Evolutionary conservation across 1,140 invertebrate species (phyloP).

Genomic region (Bicyclus anynana): DNA sequence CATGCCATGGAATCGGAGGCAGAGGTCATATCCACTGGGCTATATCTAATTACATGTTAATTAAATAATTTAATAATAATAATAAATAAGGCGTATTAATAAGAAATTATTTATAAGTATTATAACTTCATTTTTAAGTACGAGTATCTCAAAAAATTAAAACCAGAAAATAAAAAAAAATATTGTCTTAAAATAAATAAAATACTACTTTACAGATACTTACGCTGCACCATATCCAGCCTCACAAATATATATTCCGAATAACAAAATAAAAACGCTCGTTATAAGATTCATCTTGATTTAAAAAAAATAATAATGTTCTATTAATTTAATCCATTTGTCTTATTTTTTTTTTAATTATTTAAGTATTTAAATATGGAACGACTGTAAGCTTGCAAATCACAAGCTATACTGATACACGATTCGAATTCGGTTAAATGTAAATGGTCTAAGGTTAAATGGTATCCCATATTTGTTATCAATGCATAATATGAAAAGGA

Average conservation of each 20-base stretch:
- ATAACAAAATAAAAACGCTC: slow-evolving; percentile 42
- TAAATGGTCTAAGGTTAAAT: too few relatives aligned
- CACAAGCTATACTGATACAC: slow-evolving; percentile 52
- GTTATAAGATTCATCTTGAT: slow-evolving; percentile 46
- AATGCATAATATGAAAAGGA: slow-evolving; percentile 42
- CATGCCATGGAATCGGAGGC: too few relatives aligned
- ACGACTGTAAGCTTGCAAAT: slow-evolving; percentile 38
- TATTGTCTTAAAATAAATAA: too few relatives aligned
- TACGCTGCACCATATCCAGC: slow-evolving; percentile 50
- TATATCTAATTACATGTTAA: too few relatives aligned
- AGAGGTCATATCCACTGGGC: too few relatives aligned
- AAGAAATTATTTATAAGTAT: too few relatives aligned
- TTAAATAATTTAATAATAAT: too few relatives aligned
- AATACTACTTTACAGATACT: slow-evolving; percentile 21
- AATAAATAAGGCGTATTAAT: too few relatives aligned
- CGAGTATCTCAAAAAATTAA: too few relatives aligned
- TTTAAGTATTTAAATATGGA: slow-evolving; percentile 8
- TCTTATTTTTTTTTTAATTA: slow-evolving; percentile 18
- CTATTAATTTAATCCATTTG: slow-evolving; percentile 26
- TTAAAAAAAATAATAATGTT: background rate
- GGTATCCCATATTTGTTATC: slow-evolving; percentile 26
- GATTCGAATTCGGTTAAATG: slow-evolving; percentile 30
- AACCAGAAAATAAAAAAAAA: too few relatives aligned
- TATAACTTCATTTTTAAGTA: too few relatives aligned
- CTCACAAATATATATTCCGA: slow-evolving; percentile 36